A percentile compares a stretch with the other conserved stretches of the same genome.
phyloP scores from a whole-genome alignment of 53 echinoderm and acorn worm species.

The Henricia sp. region DNA sequence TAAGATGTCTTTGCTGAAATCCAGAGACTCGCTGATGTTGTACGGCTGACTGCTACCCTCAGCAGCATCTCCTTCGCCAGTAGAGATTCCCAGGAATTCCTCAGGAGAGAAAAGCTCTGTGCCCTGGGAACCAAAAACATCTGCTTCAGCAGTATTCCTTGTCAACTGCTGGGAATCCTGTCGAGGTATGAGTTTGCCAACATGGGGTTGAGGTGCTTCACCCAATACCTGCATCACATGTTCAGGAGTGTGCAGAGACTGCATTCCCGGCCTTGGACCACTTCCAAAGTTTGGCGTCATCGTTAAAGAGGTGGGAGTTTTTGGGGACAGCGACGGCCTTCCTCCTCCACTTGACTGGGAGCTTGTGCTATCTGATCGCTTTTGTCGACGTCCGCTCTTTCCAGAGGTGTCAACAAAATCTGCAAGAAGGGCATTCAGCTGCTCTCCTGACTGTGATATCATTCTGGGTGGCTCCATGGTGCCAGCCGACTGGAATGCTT shows the following conservation, averaged over 20 bases:
- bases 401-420: constrained; percentile 74
- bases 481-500: constrained; percentile 29
- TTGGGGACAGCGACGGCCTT: constrained; percentile 65
- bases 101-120: constrained; percentile 68
- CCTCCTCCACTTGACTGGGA: constrained; percentile 77
- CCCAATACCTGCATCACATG: constrained; percentile 58
- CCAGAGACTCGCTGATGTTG: constrained; percentile 56
- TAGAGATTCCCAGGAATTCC: constrained; percentile 63
- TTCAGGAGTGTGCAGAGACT: constrained; percentile 66
- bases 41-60: constrained; percentile 66
- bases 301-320: constrained; percentile 65
- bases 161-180: constrained; percentile 43
- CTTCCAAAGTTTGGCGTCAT: constrained; percentile 49
- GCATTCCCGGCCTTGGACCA: constrained; percentile 44
- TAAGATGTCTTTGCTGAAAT: constrained; percentile 75
- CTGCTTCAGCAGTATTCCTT: constrained; percentile 36
- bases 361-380: constrained; percentile 85
- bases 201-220: constrained; percentile 20
- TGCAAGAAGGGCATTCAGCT: constrained; percentile 71
- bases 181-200: constrained; percentile 36
- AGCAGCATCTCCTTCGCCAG: constrained; percentile 54
- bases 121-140: constrained; percentile 52
- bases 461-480: constrained; percentile 68
- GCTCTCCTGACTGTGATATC: constrained; percentile 67
- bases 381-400: constrained; percentile 60